phyloP scores from a whole-genome alignment of 37 sponge, comb jelly and placozoan species.

The Chondrosia reniformis region DNA sequence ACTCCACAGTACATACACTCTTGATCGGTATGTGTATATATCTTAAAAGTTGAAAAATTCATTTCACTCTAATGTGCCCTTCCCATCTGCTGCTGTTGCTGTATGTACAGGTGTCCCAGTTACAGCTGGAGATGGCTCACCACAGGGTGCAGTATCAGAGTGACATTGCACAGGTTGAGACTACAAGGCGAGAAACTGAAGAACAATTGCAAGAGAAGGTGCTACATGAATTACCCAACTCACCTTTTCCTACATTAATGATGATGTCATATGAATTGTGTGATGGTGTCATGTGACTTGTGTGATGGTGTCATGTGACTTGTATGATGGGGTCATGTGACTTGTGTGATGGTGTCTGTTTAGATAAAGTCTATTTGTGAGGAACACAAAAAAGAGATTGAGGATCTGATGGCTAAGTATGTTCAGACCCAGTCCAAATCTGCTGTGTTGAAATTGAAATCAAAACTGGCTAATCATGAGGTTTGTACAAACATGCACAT shows the following conservation, averaged over 20 bases:
- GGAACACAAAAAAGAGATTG: conserved; percentile 18
- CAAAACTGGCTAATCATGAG: conserved; percentile 45
- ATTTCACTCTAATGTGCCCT: neutral
- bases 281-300: no score
- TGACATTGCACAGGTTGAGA: conserved; percentile 50
- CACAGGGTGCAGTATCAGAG: conserved; percentile 41
- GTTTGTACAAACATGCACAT: no score
- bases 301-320: no score
- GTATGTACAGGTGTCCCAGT: conserved; percentile 33
- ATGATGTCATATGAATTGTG: neutral
- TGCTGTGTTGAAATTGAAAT: conserved; percentile 18
- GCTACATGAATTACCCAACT: no score
- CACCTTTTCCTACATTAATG: neutral
- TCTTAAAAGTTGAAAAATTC: no score
- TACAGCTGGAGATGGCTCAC: conserved; percentile 25
- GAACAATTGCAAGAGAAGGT: conserved; percentile 46
- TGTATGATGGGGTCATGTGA: neutral
- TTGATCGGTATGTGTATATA: no score
- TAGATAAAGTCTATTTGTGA: neutral
- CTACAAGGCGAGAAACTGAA: neutral
- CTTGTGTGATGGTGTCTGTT: neutral
- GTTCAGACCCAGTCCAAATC: conserved; percentile 42
- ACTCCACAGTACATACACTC: no score
- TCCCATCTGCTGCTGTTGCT: neutral
- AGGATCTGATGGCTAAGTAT: conserved; percentile 31